phyloP scores from a whole-genome alignment of 2,113 vertebrate species.

The human (Homo sapiens) region GRCh38 chr6:44477501-44478000 shows the following conservation, averaged over 20 bases:
- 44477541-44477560: neutral
- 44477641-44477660: neutral
- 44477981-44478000: accelerated
- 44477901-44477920: neutral
- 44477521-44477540: neutral
- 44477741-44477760: neutral
- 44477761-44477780: too few species aligned
- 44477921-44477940: neutral
- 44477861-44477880: neutral
- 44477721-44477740: neutral
- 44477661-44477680: neutral
- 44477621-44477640: neutral
- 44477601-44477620: neutral
- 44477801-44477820: neutral
- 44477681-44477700: neutral
- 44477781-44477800: neutral
- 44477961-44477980: neutral
- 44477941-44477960: neutral
- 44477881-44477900: neutral
- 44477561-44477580: neutral
- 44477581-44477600: neutral
- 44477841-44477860: neutral
- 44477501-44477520: neutral
- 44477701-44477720: accelerated
- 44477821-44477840: neutral